These are phyloP conservation scores for Pseudorasbora parva DNA, from an alignment of 2,113 vertebrate genomes.

Conservation along the genomic window DNA sequence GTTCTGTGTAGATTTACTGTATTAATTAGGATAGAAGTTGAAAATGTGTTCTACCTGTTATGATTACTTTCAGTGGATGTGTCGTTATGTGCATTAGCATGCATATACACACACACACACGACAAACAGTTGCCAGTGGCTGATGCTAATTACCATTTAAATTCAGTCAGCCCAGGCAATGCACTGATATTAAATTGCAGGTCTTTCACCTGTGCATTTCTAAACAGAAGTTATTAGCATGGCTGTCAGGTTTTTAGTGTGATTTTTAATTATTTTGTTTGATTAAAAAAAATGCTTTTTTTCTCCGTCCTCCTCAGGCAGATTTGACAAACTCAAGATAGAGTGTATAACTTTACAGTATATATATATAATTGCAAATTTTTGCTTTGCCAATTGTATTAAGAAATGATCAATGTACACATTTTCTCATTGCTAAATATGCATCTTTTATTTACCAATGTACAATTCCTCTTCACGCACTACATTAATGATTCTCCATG, in stretches of 20 bases:
- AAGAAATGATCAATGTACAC: too few species aligned
- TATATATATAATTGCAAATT: too few species aligned
- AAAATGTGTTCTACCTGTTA: background rate
- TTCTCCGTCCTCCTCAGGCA: background rate
- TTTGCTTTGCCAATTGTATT: too few species aligned
- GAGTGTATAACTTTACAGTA: too few species aligned
- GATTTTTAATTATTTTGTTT: background rate
- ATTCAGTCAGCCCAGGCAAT: background rate
- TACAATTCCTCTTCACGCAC: conserved; percentile 4
- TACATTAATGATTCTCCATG: conserved; percentile 11
- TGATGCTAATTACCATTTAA: conserved; percentile 18
- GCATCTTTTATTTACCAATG: conserved; percentile 13
- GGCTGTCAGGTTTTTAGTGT: background rate
- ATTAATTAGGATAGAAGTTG: background rate
- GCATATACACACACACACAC: too few species aligned
- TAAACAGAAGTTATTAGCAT: background rate
- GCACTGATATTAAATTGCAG: background rate
- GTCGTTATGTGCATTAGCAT: background rate
- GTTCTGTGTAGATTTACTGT: background rate
- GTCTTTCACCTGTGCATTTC: background rate
- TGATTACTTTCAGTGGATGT: background rate
- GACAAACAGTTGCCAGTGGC: background rate
- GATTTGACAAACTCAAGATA: background rate
- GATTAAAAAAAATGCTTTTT: background rate
- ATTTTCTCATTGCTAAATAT: background rate